Evolutionary conservation across 2,797 vertebrate species (phyloP).

Genomic region (Acomys russatus): DNA sequence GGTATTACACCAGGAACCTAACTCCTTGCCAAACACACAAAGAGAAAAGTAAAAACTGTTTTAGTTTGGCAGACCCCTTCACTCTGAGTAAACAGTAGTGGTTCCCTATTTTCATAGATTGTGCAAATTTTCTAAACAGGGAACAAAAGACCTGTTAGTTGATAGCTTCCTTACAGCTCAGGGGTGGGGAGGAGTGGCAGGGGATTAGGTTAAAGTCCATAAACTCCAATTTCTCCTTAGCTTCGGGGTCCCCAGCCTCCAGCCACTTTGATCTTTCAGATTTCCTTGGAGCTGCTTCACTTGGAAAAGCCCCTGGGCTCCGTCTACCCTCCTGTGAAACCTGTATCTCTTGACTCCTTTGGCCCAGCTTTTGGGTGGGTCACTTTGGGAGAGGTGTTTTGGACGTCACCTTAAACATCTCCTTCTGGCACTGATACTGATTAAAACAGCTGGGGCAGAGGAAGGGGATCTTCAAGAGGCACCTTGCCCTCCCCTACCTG

Average conservation of each 20-base stretch:
- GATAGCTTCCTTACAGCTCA: slow-evolving; percentile 5
- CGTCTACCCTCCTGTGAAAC: not conserved
- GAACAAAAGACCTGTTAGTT: slow-evolving; percentile 73
- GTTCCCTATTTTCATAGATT: slow-evolving; percentile 44
- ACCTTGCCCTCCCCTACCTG: slow-evolving; percentile 49
- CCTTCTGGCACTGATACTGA: slow-evolving; percentile 86
- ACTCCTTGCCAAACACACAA: slow-evolving; percentile 38
- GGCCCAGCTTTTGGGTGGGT: slow-evolving; percentile 23
- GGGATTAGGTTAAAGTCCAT: not conserved
- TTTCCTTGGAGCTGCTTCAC: not conserved
- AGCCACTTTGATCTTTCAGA: not conserved
- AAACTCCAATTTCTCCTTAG: not conserved
- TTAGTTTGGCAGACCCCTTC: slow-evolving; percentile 43
- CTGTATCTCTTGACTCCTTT: slow-evolving; percentile 31
- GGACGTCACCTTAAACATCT: slow-evolving; percentile 37
- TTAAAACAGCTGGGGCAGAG: slow-evolving; percentile 83
- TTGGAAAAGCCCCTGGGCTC: not conserved
- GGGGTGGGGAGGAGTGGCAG: not conserved
- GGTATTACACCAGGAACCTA: not conserved
- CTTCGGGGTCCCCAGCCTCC: not conserved
- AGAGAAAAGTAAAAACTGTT: slow-evolving; percentile 22
- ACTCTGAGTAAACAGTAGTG: slow-evolving; percentile 62
- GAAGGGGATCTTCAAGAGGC: not conserved
- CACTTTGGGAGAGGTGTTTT: not conserved
- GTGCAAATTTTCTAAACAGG: slow-evolving; percentile 68